phyloP scores from a whole-genome alignment of 2,113 vertebrate genomes.

The Phyllostomus hastatus region DNA sequence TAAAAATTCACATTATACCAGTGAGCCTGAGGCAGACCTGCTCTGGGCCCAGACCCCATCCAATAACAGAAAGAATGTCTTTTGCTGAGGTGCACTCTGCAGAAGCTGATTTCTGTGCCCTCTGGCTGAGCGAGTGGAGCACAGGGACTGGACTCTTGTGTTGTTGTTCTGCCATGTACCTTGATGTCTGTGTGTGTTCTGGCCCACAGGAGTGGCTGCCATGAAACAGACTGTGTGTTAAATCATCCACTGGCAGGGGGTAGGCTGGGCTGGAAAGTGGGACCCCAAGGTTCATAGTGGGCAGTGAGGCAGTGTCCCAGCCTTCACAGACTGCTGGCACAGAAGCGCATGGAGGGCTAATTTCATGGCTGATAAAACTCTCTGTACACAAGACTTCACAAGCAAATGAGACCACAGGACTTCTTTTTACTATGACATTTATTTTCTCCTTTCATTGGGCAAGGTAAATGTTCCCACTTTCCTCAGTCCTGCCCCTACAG shows the following conservation, averaged over 20 bases:
- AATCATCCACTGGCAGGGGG: not conserved
- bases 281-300: conserved; percentile 49
- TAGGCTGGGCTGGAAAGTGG: conserved; percentile 50
- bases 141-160: not conserved
- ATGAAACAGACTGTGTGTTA: conserved; percentile 52
- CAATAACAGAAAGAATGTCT: too few species aligned
- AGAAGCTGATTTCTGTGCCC: not conserved
- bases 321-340: conserved; percentile 50
- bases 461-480: conserved; percentile 53
- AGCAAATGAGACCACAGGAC: conserved; percentile 71
- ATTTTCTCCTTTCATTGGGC: conserved; percentile 59
- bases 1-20: too few species aligned
- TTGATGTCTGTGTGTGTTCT: conserved; percentile 57
- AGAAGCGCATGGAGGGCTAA: conserved; percentile 80
- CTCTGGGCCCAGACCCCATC: too few species aligned
- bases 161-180: not conserved
- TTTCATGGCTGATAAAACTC: conserved; percentile 83
- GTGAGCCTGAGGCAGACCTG: too few species aligned
- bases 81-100: not conserved
- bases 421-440: not conserved
- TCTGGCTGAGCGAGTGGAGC: rapidly evolving
- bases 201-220: conserved; percentile 55
- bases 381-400: conserved; percentile 73
- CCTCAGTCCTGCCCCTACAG: not conserved
- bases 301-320: not conserved